phyloP scores from a whole-genome alignment of 2,113 vertebrate species.

The Coryphaenoides rupestris region DNA sequence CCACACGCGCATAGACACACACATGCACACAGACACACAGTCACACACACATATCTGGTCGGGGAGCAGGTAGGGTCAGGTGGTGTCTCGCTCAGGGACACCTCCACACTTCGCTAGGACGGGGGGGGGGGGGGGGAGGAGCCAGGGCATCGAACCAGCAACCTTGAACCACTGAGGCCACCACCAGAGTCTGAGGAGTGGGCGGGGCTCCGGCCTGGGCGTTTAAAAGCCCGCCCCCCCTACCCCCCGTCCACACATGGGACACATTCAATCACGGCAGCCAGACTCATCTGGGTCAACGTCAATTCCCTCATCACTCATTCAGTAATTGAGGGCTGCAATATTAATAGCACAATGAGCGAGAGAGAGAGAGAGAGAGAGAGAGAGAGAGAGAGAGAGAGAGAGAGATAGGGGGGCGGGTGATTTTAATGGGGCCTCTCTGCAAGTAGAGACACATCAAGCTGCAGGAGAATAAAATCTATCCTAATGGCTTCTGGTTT shows the following conservation, averaged over 20 bases:
- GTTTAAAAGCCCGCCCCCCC: slow-evolving; percentile 1
- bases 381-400: slow-evolving; percentile 36
- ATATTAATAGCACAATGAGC: slow-evolving; percentile 65
- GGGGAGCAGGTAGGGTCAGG: too few species aligned
- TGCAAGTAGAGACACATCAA: slow-evolving; percentile 16
- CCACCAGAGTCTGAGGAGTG: slow-evolving; percentile 23
- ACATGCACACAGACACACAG: too few species aligned
- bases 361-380: slow-evolving; percentile 33
- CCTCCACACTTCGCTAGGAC: too few species aligned
- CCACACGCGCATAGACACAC: too few species aligned
- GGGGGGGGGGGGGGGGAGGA: not conserved
- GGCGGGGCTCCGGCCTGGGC: slow-evolving; percentile 1
- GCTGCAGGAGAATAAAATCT: too few species aligned
- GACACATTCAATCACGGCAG: slow-evolving; percentile 43
- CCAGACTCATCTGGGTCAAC: slow-evolving; percentile 62
- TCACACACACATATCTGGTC: too few species aligned
- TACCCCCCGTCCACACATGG: too few species aligned
- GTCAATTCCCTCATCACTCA: slow-evolving; percentile 61
- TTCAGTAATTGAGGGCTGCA: slow-evolving; percentile 66
- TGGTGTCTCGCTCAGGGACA: too few species aligned
- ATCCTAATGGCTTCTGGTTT: too few species aligned
- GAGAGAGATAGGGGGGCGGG: slow-evolving; percentile 9
- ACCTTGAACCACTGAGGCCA: too few species aligned
- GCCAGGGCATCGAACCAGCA: too few species aligned
- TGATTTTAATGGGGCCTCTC: slow-evolving; percentile 55